Conservation (phyloP, 92 coral and sea anemone genomes). For the Parazoanthus atlanticus region DNA sequence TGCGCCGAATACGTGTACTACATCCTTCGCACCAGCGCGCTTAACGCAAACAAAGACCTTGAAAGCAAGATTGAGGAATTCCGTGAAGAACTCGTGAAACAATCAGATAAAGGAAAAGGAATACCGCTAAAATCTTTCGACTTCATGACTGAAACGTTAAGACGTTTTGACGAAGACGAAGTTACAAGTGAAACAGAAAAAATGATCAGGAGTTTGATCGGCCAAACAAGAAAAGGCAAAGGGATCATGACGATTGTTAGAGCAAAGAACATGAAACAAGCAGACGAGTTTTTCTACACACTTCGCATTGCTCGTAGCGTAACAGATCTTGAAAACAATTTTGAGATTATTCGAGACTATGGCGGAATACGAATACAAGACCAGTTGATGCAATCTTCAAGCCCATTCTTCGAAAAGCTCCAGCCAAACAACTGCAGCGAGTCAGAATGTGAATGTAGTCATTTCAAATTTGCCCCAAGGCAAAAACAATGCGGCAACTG, state of each 20-base stretch:
- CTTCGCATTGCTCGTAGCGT: slow-evolving; percentile 38
- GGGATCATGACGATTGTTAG: slow-evolving; percentile 62
- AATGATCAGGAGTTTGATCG: slow-evolving; percentile 28
- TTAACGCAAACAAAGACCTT: not conserved
- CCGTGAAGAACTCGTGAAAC: not conserved
- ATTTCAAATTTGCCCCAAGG: not conserved
- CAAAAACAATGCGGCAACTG: slow-evolving; percentile 26
- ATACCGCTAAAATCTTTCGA: not conserved
- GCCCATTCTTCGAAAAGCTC: slow-evolving; percentile 48
- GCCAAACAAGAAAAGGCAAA: slow-evolving; percentile 26
- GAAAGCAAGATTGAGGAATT: not conserved
- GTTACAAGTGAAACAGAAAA: slow-evolving; percentile 45
- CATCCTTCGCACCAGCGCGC: slow-evolving; percentile 28
- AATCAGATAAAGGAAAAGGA: not conserved
- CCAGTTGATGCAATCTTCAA: slow-evolving; percentile 51
- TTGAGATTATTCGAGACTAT: slow-evolving; percentile 59
- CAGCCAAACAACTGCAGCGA: slow-evolving; percentile 41
- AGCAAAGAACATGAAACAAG: slow-evolving; percentile 55
- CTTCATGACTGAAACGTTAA: not conserved
- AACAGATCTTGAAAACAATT: slow-evolving; percentile 19
- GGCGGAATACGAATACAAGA: slow-evolving; percentile 51
- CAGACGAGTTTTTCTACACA: slow-evolving; percentile 52
- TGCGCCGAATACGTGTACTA: slow-evolving; percentile 59
- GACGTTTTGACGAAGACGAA: not conserved
- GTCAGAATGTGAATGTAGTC: slow-evolving; percentile 43